phyloP scores from a whole-genome alignment of 2,113 vertebrate species.

The Mastomys natalensis region DNA sequence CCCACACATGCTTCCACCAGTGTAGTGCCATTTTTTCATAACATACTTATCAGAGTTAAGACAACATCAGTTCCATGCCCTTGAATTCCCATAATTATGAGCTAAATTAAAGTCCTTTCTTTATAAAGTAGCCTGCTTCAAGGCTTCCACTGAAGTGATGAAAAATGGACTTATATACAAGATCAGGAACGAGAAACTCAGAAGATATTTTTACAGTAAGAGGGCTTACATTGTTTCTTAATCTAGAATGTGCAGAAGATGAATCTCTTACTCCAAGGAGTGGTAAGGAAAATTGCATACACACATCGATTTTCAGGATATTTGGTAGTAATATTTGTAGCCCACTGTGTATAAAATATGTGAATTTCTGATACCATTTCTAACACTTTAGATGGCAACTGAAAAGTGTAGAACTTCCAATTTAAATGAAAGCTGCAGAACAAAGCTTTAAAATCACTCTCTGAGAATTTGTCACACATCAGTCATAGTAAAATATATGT shows the following conservation, averaged over 20 bases:
- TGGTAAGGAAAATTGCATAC: background rate
- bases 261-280: background rate
- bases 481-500: background rate
- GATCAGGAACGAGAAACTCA: background rate
- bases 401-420: background rate
- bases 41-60: background rate
- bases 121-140: background rate
- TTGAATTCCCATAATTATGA: background rate
- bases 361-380: background rate
- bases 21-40: background rate
- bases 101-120: background rate
- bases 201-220: background rate
- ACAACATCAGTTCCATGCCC: background rate
- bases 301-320: background rate
- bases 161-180: background rate
- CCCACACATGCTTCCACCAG: too few relatives aligned
- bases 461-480: background rate
- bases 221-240: background rate
- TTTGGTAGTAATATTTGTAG: background rate
- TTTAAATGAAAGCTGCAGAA: background rate
- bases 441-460: slow-evolving; percentile 7
- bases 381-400: background rate
- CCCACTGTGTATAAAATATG: background rate
- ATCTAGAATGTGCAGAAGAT: background rate
- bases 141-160: background rate